Base-by-base conservation (phyloP, 2,797 vertebrate genomes). In the Orestias chungarensis region DNA sequence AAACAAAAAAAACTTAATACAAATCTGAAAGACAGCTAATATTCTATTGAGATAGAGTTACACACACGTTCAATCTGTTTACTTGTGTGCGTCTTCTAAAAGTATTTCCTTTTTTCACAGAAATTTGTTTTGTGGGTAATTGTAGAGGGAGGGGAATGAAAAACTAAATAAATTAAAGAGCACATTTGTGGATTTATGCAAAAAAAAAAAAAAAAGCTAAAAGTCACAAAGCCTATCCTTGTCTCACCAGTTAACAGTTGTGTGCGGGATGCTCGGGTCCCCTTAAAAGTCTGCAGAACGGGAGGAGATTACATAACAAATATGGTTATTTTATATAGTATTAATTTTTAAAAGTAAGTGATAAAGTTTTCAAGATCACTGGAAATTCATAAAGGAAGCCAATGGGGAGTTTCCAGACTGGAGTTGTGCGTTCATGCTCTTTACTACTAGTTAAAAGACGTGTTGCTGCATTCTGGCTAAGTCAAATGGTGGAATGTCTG, bases 231-330 rank as follows among this genome's bases (percentile, higher is more conserved):
- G n/a, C 25, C 49, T 54, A 54, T 29, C 14, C 20, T 54, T 17
- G n/a, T 8, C 52, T 54, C 25, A 1, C 50, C 52, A 54, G 52
- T 29, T 1, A 14, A 27, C 52, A 29, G 52, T 25, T 54, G 23
- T 27, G 50, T 52, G 25, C 6, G 50, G 25, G 9, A 4, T 25
- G n/a, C 50, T 55, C 14, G 8, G 9, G 54, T 20, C 27, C 54
- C 33, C 54, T 57, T 33, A 31, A 57, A 31, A 31, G 29, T 20
- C 15, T 10, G 17, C 20, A 4, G 33, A 61, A 35, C 31, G 33
- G 23, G 57, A n/a, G 55, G 29, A 57, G 57, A 61, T n/a, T n/a
- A 61, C 57, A 61, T 57, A 33, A 57, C 29, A 17, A 3, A 57
- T 6, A 57, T 20, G 1, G 25, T 57, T 57, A 17, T 33, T 33